These are phyloP conservation scores for Pterocles gutturalis DNA, from an alignment of 2,113 vertebrate genomes.

Conservation along the genomic window DNA sequence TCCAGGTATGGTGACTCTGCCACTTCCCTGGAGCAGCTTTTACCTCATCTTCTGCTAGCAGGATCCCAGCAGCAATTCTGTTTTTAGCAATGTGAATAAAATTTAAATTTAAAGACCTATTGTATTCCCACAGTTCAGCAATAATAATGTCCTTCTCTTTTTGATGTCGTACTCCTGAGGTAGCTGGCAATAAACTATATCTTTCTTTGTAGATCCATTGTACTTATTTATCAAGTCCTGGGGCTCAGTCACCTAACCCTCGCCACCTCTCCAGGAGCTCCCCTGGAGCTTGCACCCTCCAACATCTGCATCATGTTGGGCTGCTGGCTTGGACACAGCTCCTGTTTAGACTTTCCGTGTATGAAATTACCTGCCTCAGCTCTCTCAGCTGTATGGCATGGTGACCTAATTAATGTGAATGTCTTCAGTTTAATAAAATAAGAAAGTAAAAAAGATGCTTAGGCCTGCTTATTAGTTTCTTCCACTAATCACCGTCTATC, in stretches of 20 bases:
- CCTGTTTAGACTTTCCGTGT: fast-evolving
- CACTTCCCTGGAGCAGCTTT: neutral
- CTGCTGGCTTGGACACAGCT: neutral
- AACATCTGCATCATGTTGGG: neutral
- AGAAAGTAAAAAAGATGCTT: neutral
- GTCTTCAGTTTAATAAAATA: neutral
- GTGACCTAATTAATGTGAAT: neutral
- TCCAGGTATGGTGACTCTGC: too few species aligned
- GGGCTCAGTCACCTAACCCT: neutral
- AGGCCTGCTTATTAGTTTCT: neutral
- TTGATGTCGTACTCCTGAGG: neutral
- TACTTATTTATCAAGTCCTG: neutral
- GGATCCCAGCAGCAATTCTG: neutral
- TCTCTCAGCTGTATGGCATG: neutral
- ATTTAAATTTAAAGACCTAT: neutral
- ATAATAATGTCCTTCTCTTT: neutral
- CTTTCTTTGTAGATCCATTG: neutral
- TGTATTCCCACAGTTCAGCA: neutral
- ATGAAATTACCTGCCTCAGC: neutral
- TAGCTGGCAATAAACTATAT: neutral
- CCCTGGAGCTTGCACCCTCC: neutral
- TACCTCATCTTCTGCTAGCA: neutral
- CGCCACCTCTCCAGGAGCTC: neutral
- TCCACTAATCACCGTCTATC: neutral
- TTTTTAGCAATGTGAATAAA: neutral